Percentiles rank a stretch among this genome's conserved stretches.
Conservation (phyloP, 2,113 vertebrate species). For the Rhinichthys klamathensis region DNA sequence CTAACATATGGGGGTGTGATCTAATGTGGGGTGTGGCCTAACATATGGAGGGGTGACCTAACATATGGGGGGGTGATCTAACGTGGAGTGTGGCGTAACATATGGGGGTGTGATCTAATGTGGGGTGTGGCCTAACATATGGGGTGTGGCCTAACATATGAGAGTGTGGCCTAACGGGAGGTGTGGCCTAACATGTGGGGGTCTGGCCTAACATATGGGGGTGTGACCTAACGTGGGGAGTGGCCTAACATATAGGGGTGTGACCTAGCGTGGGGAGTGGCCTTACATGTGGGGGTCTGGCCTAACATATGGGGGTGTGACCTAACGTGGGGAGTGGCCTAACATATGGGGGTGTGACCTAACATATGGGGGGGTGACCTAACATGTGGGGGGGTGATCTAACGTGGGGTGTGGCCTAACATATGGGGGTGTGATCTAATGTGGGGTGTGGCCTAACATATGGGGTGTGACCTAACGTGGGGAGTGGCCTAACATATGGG, state of each 20-base stretch:
- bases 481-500: background rate
- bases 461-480: background rate
- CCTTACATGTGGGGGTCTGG: background rate
- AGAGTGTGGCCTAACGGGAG: background rate
- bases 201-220: background rate
- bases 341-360: no score
- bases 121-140: background rate
- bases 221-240: no score
- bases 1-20: no score
- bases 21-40: background rate
- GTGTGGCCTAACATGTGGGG: no score
- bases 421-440: slow-evolving; percentile 67
- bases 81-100: no score
- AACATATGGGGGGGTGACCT: no score
- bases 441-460: background rate
- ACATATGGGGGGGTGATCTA: no score
- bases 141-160: no score
- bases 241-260: background rate
- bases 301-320: background rate
- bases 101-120: background rate
- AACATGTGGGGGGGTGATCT: slow-evolving; percentile 5
- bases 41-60: no score
- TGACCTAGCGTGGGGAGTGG: no score
- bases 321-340: background rate
- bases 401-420: slow-evolving; percentile 63